These are phyloP conservation scores for Anticlea derivata DNA, from an alignment of 2,888 invertebrate genomes.

Conservation along the genomic window DNA sequence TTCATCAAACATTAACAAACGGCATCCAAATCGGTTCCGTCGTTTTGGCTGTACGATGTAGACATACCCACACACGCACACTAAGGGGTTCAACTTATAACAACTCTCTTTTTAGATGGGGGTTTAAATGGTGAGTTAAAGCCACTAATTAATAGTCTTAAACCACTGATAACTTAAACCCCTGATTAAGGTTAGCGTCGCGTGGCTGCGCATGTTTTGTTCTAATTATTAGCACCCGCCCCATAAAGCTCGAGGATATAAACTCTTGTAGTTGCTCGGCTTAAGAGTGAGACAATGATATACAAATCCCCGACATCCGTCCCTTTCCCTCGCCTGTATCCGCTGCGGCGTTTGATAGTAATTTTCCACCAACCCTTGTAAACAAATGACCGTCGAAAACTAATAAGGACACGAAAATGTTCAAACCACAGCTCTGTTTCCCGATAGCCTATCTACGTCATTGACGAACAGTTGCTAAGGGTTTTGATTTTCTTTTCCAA, in stretches of 20 bases:
- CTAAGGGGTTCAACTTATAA: too few relatives aligned
- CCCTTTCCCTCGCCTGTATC: conserved; percentile 41
- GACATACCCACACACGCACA: too few relatives aligned
- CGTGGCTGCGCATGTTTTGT: conserved; percentile 78
- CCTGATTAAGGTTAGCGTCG: conserved; percentile 61
- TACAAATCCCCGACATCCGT: conserved; percentile 34
- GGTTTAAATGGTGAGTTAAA: too few relatives aligned
- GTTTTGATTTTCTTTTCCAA: neutral
- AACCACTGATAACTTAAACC: conserved; percentile 44
- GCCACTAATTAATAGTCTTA: neutral
- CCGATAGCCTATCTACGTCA: neutral
- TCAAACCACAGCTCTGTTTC: neutral
- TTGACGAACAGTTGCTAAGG: too few relatives aligned
- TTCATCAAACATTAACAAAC: too few relatives aligned
- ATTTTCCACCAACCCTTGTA: conserved; percentile 42
- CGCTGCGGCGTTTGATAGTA: conserved; percentile 50
- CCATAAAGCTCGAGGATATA: conserved; percentile 60
- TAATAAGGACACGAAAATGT: neutral
- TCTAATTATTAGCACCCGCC: conserved; percentile 75
- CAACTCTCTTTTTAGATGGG: too few relatives aligned
- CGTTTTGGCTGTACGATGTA: too few relatives aligned
- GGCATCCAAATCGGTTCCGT: too few relatives aligned
- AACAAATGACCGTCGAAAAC: conserved; percentile 7
- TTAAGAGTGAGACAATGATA: conserved; percentile 46
- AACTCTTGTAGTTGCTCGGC: conserved; percentile 57